Evolutionary conservation across 2,113 vertebrate species (phyloP).

Genomic region (Neotragus moschatus): DNA sequence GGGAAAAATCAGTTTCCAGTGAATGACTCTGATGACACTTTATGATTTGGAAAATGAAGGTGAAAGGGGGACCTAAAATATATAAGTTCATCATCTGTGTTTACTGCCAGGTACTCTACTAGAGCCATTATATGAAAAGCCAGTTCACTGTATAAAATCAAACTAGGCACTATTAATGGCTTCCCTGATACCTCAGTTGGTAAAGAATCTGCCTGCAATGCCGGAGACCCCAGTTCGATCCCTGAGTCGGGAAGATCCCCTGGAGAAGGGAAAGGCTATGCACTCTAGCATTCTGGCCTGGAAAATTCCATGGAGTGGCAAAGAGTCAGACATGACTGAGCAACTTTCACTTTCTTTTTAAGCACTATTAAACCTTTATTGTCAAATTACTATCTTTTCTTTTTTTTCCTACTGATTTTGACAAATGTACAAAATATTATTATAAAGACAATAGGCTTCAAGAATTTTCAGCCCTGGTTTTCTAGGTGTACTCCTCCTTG

Average conservation of each 20-base stretch:
- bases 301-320: background rate
- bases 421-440: background rate
- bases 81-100: background rate
- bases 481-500: background rate
- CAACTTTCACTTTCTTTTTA: background rate
- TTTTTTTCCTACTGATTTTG: conserved; percentile 5
- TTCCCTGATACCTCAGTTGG: background rate
- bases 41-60: background rate
- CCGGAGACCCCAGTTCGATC: background rate
- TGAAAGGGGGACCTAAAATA: background rate
- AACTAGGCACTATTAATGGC: background rate
- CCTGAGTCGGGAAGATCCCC: rapidly evolving
- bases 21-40: background rate
- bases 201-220: background rate
- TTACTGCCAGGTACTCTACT: background rate
- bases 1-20: background rate
- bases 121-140: background rate
- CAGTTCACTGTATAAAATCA: background rate
- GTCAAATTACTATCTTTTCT: background rate
- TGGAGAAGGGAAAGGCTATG: background rate
- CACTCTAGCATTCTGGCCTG: background rate
- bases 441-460: background rate
- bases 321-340: background rate
- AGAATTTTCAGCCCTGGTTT: background rate
- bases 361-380: background rate